Conservation (phyloP, 2,888 invertebrate genomes). For the Allolobophora icterica region DNA sequence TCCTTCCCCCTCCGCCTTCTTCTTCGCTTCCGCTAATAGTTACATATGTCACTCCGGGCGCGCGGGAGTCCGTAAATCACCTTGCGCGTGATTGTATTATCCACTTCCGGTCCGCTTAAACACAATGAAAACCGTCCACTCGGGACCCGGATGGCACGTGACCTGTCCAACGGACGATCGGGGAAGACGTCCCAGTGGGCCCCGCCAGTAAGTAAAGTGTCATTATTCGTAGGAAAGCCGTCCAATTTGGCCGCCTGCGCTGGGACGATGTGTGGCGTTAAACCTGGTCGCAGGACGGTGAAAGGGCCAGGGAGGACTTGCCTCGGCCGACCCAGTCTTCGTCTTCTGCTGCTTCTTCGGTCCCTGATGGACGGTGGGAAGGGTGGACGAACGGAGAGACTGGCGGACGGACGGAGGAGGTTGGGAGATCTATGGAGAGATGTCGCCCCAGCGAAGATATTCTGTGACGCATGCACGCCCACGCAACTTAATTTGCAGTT, state of each 20-base stretch:
- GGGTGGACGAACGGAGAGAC: neutral
- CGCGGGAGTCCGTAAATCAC: neutral
- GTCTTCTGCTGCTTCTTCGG: neutral
- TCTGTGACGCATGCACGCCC: neutral
- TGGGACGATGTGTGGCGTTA: constrained; percentile 8
- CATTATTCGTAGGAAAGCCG: constrained; percentile 26
- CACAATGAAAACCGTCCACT: neutral
- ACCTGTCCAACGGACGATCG: neutral
- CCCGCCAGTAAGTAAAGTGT: constrained; percentile 26
- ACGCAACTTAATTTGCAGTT: neutral
- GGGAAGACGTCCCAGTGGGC: neutral
- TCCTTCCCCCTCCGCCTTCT: neutral
- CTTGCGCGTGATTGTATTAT: constrained; percentile 9
- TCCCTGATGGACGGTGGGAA: neutral
- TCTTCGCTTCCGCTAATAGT: constrained; percentile 8
- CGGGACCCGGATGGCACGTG: constrained; percentile 12
- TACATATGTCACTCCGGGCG: constrained; percentile 23
- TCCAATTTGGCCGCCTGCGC: constrained; percentile 13
- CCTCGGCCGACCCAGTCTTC: neutral
- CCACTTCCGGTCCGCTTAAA: constrained; percentile 13
- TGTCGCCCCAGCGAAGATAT: neutral
- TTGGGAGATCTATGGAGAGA: neutral
- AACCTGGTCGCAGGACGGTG: neutral
- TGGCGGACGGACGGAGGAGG: neutral
- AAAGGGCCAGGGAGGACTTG: neutral